Evolutionary conservation across 2,113 vertebrate genomes (phyloP).

Genomic region (Otolemur garnettii): DNA sequence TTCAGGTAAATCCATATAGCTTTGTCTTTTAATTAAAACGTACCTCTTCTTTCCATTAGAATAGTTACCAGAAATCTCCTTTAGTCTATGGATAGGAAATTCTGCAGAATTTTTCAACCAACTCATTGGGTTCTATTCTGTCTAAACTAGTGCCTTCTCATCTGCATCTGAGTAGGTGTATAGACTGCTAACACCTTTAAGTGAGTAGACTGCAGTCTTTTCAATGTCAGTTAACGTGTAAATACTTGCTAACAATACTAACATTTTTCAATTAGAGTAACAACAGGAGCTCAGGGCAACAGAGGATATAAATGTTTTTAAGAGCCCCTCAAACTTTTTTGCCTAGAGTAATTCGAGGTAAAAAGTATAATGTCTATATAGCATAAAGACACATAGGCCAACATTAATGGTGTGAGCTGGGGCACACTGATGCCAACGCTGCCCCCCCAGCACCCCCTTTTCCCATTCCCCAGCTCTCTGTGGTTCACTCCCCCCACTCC

Average conservation of each 20-base stretch:
- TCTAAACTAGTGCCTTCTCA: neutral
- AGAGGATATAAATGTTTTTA: neutral
- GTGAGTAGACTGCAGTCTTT: constrained; percentile 44
- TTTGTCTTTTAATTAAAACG: neutral
- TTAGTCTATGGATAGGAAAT: neutral
- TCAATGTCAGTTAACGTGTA: constrained; percentile 72
- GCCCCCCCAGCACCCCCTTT: neutral
- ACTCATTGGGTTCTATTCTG: constrained; percentile 46
- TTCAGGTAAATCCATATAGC: neutral
- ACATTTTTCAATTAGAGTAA: constrained; percentile 73
- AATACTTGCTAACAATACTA: constrained; percentile 26
- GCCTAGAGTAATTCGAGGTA: constrained; percentile 2
- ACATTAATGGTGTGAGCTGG: neutral
- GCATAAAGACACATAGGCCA: neutral
- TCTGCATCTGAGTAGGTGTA: constrained; percentile 29
- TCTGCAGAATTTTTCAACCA: constrained; percentile 44
- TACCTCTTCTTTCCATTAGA: neutral
- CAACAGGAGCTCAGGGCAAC: constrained; percentile 1
- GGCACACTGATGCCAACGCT: neutral
- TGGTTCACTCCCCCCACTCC: neutral
- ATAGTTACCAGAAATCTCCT: constrained; percentile 35
- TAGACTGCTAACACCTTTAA: constrained; percentile 63
- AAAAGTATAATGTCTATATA: neutral
- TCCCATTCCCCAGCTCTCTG: neutral
- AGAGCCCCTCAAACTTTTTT: neutral